Base-by-base conservation (phyloP, 2,113 vertebrate species). In the Hippocampus mohnikei region DNA sequence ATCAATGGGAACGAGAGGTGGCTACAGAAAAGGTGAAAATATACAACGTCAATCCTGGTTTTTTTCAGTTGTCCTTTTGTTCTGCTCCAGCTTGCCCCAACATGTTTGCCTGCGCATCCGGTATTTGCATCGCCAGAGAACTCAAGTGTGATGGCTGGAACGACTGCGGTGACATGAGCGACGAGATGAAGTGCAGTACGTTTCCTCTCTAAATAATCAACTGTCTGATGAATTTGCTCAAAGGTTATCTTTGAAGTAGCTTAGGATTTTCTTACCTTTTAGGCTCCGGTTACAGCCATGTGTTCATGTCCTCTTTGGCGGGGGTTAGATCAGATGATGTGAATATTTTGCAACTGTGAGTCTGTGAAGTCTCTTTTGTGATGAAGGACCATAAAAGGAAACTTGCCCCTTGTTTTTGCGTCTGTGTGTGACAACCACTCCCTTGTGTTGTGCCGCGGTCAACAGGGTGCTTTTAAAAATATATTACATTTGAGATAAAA, bases 121-220 rank as follows among this genome's bases (percentile, higher is more conserved):
- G 92, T 37, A 74, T 82, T 27, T 94, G 93, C 78, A 91, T 93
- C 16, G 6, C 16, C 2, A 87, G 80, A 18, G 64, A 82, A 0
- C 78, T 84, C 48, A 18, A 71, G 7, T 94, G 93, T 71, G 92
- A 94, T 11, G 91, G 93, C 67, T 92, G 91, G 92, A 93, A 92
- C 8, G 91, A 94, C 81, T 94, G 93, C 15, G 89, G 88, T 0
- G 93, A 94, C 58, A 88, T 90, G 89, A 93, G 92, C 15, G 93
- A 94, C 23, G 93, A 94, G 72, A 81, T 9, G 21, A 62, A 87
- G 0, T 94, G 93, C 76, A 0, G 92, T 93, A 82, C 89, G 92
- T 89, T 42, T 3, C 8, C 25, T 40, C 12, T 9, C n/a, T 15
- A 3, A 46, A 25, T 6, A 8, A 8, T 10, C 41, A 4, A 10